A percentile compares a stretch with the other conserved stretches of the same genome.
phyloP scores from a whole-genome alignment of 1,140 invertebrate genomes.

The Heliothis subflexa region DNA sequence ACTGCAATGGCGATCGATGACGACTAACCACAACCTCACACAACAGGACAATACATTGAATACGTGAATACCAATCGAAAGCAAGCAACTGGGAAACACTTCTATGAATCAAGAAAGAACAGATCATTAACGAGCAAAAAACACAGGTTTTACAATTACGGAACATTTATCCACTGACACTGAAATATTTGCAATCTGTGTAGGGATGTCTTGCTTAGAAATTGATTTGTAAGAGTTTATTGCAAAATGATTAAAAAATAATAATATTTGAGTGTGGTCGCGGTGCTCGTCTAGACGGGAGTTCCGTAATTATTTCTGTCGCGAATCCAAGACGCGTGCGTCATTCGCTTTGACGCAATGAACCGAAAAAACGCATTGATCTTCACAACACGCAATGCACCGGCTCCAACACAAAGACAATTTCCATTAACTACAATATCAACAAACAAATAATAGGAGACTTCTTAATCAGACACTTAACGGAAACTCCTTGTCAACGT shows the following conservation, averaged over 20 bases:
- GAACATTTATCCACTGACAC: too few species aligned
- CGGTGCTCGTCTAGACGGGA: conserved; percentile 53
- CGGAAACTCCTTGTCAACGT: conserved; percentile 7
- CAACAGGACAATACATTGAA: conserved; percentile 8
- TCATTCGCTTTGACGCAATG: conserved; percentile 63
- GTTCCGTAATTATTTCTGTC: conserved; percentile 58
- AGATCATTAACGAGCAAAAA: not conserved
- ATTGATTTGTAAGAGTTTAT: not conserved
- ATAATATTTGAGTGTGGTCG: conserved; percentile 15
- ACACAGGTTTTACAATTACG: too few species aligned
- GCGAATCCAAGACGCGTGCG: conserved; percentile 54
- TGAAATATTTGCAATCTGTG: too few species aligned
- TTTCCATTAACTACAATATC: not conserved
- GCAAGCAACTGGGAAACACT: not conserved
- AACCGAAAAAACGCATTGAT: conserved; percentile 49
- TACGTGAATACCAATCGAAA: not conserved
- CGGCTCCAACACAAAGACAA: not conserved
- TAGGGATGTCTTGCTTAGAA: too few species aligned
- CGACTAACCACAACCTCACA: conserved; percentile 5
- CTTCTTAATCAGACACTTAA: conserved; percentile 7
- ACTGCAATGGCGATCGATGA: not conserved
- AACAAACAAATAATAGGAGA: conserved; percentile 2
- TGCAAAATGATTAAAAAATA: conserved; percentile 1
- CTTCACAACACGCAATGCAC: conserved; percentile 25
- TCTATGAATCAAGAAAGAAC: conserved; percentile 12